Evolutionary conservation across 2,888 invertebrate species (phyloP).

Genomic region (Eupithecia vulgata): DNA sequence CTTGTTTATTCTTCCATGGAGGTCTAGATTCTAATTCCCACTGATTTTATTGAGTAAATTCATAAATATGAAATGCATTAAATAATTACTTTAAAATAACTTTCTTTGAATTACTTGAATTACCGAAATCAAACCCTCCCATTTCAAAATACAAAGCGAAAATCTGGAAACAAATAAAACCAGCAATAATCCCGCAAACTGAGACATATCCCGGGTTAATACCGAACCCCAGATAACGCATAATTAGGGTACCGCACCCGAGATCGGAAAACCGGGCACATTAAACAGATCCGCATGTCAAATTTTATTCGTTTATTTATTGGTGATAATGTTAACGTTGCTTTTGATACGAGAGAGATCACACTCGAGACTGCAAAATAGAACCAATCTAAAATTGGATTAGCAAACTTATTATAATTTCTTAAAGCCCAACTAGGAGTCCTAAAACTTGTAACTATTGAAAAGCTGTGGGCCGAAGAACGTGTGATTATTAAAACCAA

Average conservation of each 20-base stretch:
- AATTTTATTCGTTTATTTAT: conserved; percentile 40
- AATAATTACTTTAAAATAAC: too few species aligned
- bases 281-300: conserved; percentile 29
- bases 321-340: conserved; percentile 36
- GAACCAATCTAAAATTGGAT: conserved; percentile 10
- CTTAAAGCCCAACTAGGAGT: not conserved
- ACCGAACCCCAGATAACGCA: conserved; percentile 25
- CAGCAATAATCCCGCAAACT: conserved; percentile 4
- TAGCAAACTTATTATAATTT: not conserved
- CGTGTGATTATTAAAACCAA: not conserved
- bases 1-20: not conserved
- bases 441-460: not conserved
- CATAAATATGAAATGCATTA: too few species aligned
- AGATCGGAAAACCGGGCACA: conserved; percentile 12
- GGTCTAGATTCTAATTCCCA: not conserved
- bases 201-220: conserved; percentile 2
- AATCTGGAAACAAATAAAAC: conserved; percentile 15
- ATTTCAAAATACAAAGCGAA: conserved; percentile 1
- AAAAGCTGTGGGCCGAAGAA: too few species aligned
- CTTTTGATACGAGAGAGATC: not conserved
- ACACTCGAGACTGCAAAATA: not conserved
- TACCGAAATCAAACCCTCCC: not conserved
- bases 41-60: not conserved
- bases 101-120: not conserved
- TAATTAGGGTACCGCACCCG: conserved; percentile 29